Conservation (phyloP, 1,140 invertebrate genomes). For the Drosophila kurseongensis region DNA sequence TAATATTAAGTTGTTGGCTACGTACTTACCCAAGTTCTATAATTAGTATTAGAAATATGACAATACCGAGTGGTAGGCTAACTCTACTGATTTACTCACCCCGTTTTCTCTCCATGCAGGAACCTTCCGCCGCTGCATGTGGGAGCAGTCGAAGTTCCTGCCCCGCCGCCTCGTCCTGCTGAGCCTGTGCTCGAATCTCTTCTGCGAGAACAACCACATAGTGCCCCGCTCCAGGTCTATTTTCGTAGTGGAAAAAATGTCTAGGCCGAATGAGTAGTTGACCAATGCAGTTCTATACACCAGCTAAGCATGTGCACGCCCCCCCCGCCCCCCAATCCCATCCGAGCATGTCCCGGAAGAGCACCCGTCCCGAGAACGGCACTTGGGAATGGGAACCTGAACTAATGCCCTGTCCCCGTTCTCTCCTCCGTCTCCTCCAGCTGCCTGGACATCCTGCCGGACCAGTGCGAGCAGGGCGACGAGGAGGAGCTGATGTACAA, state of each 20-base stretch:
- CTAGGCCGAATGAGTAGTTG: slow-evolving; percentile 84
- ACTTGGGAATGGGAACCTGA: background rate
- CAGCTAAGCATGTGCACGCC: slow-evolving; percentile 36
- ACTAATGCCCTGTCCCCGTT: slow-evolving; percentile 48
- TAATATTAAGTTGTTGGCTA: too few species aligned
- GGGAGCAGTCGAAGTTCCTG: slow-evolving; percentile 82
- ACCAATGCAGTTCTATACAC: slow-evolving; percentile 36
- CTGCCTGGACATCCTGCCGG: slow-evolving; percentile 82
- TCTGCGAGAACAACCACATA: slow-evolving; percentile 83
- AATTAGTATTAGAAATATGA: too few species aligned
- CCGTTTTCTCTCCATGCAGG: slow-evolving; percentile 32
- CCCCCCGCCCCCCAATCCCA: too few species aligned
- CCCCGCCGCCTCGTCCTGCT: slow-evolving; percentile 77
- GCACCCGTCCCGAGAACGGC: background rate
- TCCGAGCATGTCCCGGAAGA: slow-evolving; percentile 20
- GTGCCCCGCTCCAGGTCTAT: slow-evolving; percentile 83
- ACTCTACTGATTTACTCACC: too few species aligned
- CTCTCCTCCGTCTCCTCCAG: slow-evolving; percentile 43
- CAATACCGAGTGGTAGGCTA: too few species aligned
- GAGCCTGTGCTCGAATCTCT: slow-evolving; percentile 77
- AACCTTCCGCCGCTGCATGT: slow-evolving; percentile 81
- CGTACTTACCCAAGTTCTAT: too few species aligned
- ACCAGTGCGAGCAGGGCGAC: slow-evolving; percentile 80
- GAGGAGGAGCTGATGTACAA: slow-evolving; percentile 84
- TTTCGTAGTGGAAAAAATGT: slow-evolving; percentile 84